phyloP scores from a whole-genome alignment of 2,888 invertebrate genomes.

The Yponomeuta sedellus region DNA sequence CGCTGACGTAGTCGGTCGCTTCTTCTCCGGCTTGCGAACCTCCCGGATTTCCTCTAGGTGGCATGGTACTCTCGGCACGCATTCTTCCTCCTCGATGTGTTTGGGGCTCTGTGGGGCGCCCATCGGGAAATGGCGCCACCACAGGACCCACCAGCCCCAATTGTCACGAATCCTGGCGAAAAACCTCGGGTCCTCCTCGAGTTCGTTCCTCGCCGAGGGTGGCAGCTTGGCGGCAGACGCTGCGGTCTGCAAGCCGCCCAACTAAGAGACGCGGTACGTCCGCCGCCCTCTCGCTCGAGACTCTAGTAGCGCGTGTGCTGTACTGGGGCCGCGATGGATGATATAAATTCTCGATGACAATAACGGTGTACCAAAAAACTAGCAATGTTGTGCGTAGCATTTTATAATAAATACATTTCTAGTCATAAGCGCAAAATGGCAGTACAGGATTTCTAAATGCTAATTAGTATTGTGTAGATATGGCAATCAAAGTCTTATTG shows the following conservation, averaged over 20 bases:
- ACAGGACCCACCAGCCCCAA: constrained; percentile 70
- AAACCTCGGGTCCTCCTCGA: background rate
- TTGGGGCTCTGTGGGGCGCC: constrained; percentile 72
- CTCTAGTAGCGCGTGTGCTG: background rate
- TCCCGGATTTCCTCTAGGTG: constrained; percentile 43
- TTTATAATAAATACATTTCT: background rate
- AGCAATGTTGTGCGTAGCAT: background rate
- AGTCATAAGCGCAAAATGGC: background rate
- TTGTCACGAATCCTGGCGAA: constrained; percentile 67
- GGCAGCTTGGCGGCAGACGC: constrained; percentile 35
- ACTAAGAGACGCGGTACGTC: constrained; percentile 2
- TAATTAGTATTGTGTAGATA: background rate
- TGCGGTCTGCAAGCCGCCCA: constrained; percentile 22
- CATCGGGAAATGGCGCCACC: constrained; percentile 73
- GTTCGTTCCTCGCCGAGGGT: constrained; percentile 27
- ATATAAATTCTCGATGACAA: background rate
- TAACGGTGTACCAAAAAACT: background rate
- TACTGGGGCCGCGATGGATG: background rate
- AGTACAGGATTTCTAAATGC: background rate
- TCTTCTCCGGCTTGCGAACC: constrained; percentile 49
- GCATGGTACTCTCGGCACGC: constrained; percentile 43
- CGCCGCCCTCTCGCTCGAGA: background rate
- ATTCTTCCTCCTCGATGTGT: constrained; percentile 60
- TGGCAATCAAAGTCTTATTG: background rate
- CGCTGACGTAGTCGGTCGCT: constrained; percentile 25